Evolutionary conservation across 2,888 invertebrate species (phyloP), one percentile per base, ranked within the genome.

Genomic region (Cinara cedri): DNA sequence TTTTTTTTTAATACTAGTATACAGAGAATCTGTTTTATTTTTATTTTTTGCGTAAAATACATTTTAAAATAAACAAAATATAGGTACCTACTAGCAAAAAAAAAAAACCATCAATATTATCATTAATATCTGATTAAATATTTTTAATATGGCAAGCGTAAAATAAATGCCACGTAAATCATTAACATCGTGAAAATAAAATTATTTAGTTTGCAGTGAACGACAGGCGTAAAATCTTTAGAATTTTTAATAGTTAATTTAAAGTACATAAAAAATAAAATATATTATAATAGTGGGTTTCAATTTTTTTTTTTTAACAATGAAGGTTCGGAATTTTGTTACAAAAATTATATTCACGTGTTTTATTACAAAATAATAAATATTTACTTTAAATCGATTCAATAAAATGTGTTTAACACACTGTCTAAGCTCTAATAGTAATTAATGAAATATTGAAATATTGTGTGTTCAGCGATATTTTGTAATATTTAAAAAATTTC

Each of bases 221-320:
- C 19, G 60, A 62, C 34, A 13, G 19, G 14, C 60, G 26, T 57
- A 49, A 72, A 72, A 72, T 72, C 14, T 34, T 34, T 34, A 4
- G 19, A 49, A 72, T 62, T 49, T 34, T 14, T 6, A 60, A 60
- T 46, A 49, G 19, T 21, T 42, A 57, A 55, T 71, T 55, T 44
- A 46, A 44, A 72, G 57, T 10, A 24, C 1, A 24, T 57, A 24
- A 44, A 49, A 70, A 51, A 46, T 44, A 16, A 71, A 71, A 21
- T 57, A 44, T 44, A 71, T 26, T 46, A 13, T 26, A 8, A 4
- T n/a, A 51, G 8, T 9, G 44, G 34, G 3, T 14, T 9, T 57
- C 24, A 24, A n/a, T 26, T 8, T 34, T 34, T 34, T n/a, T 68
- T 44, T 24, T 44, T 21, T 24, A 1, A 16, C 10, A 19, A 70